These are phyloP conservation scores for Scaptomyza flava DNA, from an alignment of 2,888 invertebrate genomes.

Conservation along the genomic window DNA sequence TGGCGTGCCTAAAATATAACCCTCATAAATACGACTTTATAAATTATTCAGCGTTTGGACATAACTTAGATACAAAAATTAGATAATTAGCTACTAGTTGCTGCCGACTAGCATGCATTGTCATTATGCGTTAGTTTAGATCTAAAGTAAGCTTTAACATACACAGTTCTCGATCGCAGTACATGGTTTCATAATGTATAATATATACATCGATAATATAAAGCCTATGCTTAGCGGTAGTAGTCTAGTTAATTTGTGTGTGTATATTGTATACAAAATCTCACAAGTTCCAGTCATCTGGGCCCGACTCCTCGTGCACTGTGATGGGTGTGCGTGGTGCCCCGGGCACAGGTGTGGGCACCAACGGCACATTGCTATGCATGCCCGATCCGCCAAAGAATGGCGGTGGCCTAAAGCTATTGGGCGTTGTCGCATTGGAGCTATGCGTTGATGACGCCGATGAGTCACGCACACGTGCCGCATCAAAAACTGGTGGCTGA, in stretches of 20 bases:
- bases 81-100: constrained; percentile 47
- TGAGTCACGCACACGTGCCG: constrained; percentile 61
- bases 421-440: constrained; percentile 56
- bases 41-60: constrained; percentile 17
- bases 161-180: constrained; percentile 56
- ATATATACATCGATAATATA: constrained; percentile 33
- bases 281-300: constrained; percentile 79
- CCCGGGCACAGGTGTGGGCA: constrained; percentile 71
- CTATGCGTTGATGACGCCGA: constrained; percentile 73
- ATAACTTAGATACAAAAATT: constrained; percentile 39
- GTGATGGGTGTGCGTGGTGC: constrained; percentile 60
- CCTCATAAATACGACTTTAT: constrained; percentile 10
- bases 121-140: constrained; percentile 42
- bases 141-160: constrained; percentile 48
- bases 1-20: constrained; percentile 6
- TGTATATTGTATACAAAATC: constrained; percentile 51
- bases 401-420: constrained; percentile 58
- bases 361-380: constrained; percentile 61
- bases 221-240: constrained; percentile 38
- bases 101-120: constrained; percentile 46
- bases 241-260: constrained; percentile 25
- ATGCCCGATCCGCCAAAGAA: constrained; percentile 54
- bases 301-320: constrained; percentile 69
- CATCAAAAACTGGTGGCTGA: constrained; percentile 74
- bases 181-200: constrained; percentile 18